Evolutionary conservation across 2,113 vertebrate species (phyloP).

Genomic region (Otis tarda): DNA sequence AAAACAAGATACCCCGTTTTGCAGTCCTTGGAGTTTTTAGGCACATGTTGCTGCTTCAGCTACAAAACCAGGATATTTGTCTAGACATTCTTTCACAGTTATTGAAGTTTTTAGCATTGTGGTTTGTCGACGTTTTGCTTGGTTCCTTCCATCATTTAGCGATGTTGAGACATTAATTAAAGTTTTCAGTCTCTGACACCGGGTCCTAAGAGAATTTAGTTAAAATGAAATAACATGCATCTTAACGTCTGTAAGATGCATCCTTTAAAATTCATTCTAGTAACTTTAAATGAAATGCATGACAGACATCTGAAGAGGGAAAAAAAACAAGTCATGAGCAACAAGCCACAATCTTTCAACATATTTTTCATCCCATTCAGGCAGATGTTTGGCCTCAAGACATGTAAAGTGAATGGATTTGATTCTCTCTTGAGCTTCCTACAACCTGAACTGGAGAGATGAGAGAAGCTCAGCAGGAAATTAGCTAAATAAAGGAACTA

Average conservation of each 20-base stretch:
- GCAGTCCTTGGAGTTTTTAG: too few species aligned
- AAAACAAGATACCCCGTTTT: too few species aligned
- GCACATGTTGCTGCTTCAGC: too few species aligned
- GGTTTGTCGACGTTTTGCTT: too few species aligned
- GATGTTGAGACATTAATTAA: too few species aligned
- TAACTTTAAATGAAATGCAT: not conserved
- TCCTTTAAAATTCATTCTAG: not conserved
- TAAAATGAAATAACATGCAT: not conserved
- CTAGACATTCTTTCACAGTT: too few species aligned
- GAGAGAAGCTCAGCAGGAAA: not conserved
- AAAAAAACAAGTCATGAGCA: not conserved
- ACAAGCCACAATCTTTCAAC: not conserved
- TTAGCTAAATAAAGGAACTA: not conserved
- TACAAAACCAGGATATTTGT: too few species aligned
- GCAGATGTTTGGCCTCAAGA: slow-evolving; percentile 47
- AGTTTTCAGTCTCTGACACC: too few species aligned
- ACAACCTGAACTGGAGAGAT: not conserved
- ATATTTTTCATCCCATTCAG: not conserved
- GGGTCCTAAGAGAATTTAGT: not conserved
- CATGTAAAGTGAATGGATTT: slow-evolving; percentile 9
- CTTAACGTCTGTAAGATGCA: not conserved
- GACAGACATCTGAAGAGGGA: not conserved
- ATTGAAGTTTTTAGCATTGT: too few species aligned
- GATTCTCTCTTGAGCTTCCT: not conserved
- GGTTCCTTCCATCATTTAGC: too few species aligned